Evolutionary conservation across 2,888 invertebrate species (phyloP), one percentile per base, ranked within the genome.

Genomic region (Portevinia maculata): DNA sequence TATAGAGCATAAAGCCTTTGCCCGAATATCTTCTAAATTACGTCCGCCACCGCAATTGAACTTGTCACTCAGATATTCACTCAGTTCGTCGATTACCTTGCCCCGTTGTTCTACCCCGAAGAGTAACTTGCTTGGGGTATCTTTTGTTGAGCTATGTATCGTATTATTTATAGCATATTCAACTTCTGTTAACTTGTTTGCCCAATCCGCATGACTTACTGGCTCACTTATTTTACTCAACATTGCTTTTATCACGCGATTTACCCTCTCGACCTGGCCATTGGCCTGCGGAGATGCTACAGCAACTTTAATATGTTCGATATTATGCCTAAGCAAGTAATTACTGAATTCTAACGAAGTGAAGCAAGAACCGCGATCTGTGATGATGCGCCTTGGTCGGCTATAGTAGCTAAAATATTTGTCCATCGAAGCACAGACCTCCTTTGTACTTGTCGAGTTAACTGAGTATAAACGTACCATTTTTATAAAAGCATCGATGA

Each of bases 31-130:
- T 1, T 30, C 15, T 3, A 41, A 13, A 59, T 60, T 44, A 6
- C 60, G 15, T 1, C 5, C 28, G 13, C 6, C 30, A 8, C 13
- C 19, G 8, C 1, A 0, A 19, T 39, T 1, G 28, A 17, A 11
- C 17, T 65, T 64, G 1, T 32, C 6, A 15, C 17, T 0, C 1
- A 74, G 24, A 30, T 67, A 59, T 19, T 71, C 53, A 9, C 69
- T 69, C 4, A 85, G 11, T 13, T 74, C 52, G 32, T 87, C 87
- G 24, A 76, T 24, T n/a, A 84, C 41, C 5, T 73, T 37, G 5
- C 86, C 86, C 28, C 84, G 76, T 60, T 88, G 87, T 37, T 85
- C 46, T 6, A 86, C 65, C 5, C 87, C 88, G 41, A 87, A 87
- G 24, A 88, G 62, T 24, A 87, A 46, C 46, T 71, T 85, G 79